Base-by-base conservation (phyloP, 2,113 vertebrate species). In the Spea multiplicata region DNA sequence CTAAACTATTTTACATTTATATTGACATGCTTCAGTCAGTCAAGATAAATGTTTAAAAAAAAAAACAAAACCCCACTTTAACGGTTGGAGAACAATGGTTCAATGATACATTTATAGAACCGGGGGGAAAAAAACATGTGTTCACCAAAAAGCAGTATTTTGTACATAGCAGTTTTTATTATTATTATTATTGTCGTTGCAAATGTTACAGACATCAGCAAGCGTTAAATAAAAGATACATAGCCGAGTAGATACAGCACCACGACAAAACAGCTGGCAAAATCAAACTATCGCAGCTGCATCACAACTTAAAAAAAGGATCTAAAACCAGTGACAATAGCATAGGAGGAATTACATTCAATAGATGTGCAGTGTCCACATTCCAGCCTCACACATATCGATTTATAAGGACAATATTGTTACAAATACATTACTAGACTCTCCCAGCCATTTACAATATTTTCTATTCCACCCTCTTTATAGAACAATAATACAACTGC, bases 311-410 rank as follows among this genome's bases (percentile, higher is more conserved):
- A 89, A 86, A 82, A 65, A 78, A 81, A 85, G 89, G 85, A 73
- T 85, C 83, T 80, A 82, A 83, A 82, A 84, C 84, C 66, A 44
- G 85, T 87, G 88, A 91, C 90, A 90, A 91, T 84, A 86, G 91
- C 86, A 90, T 86, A 87, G 78, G 84, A 89, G 89, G 88, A 91
- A 88, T 89, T 95, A 95, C 96, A 95, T 96, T 96, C 95, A 93
- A 86, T 88, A 93, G 87, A 88, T 94, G 94, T 94, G 93, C 85
- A 91, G 89, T 89, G 89, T 88, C 90, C 86, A 93, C 90, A 93
- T 91, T 91, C 90, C 89, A 91, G 89, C 88, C 86, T 89, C 88
- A 88, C 84, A 85, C 83, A 17, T 72, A n/a, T 84, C 81, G 85
- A 87, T 87, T 84, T 78, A 85, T 75, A 86, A 91, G 90, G 89